These are phyloP conservation scores for Cristatella mucedo DNA, from an alignment of 2,888 invertebrate species.

Conservation along the genomic window DNA sequence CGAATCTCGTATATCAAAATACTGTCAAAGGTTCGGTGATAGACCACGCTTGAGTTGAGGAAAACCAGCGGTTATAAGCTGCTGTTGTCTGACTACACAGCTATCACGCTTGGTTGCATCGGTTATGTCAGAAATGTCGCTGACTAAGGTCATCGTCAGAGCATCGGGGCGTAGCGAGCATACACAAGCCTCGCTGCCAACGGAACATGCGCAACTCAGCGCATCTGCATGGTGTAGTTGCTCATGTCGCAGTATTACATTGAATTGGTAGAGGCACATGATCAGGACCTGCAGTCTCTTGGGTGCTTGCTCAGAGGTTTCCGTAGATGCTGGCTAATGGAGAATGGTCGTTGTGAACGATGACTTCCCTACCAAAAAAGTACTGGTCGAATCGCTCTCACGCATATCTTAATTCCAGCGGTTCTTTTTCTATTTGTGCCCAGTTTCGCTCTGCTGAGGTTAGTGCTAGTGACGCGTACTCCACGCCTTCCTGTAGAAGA, in stretches of 20 bases:
- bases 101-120: constrained; percentile 7
- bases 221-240: constrained; percentile 9
- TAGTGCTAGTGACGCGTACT: constrained; percentile 10
- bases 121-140: not conserved
- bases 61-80: constrained; percentile 3
- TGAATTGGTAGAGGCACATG: constrained; percentile 8
- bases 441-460: constrained; percentile 8
- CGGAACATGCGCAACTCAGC: constrained; percentile 10
- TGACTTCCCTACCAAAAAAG: constrained; percentile 13
- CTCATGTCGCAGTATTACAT: constrained; percentile 5
- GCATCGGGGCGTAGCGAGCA: not conserved
- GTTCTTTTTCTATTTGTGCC: constrained; percentile 10
- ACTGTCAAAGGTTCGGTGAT: not conserved
- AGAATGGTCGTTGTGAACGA: constrained; percentile 9
- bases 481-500: constrained; percentile 10
- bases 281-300: constrained; percentile 7
- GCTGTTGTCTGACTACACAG: not conserved
- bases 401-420: constrained; percentile 11
- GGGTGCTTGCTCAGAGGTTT: too few species aligned
- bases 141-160: constrained; percentile 6
- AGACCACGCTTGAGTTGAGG: too few species aligned
- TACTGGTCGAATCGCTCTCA: constrained; percentile 16
- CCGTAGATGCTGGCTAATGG: constrained; percentile 8
- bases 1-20: constrained; percentile 10
- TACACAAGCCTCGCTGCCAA: not conserved